A percentile compares a stretch with the other conserved stretches of the same genome.
phyloP scores from a whole-genome alignment of 2,888 invertebrate species.

The Hemaris fuciformis region DNA sequence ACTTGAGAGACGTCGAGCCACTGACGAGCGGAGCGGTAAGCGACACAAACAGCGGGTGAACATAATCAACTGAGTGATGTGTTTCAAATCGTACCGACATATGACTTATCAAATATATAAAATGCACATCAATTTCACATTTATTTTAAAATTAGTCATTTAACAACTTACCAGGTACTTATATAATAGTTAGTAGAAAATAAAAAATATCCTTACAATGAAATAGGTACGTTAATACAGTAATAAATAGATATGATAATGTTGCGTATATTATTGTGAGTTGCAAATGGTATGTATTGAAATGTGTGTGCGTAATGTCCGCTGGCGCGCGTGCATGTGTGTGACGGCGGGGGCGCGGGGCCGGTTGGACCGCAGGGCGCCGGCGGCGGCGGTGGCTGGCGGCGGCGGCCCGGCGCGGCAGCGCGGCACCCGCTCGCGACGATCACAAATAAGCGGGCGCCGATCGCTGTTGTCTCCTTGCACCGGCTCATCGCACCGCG shows the following conservation, averaged over 20 bases:
- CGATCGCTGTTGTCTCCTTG: constrained; percentile 36
- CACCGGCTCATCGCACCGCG: constrained; percentile 17
- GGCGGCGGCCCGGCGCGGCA: constrained; percentile 39
- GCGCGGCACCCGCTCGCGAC: constrained; percentile 40
- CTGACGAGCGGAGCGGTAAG: constrained; percentile 25
- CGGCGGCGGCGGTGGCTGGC: constrained; percentile 32
- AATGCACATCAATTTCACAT: no score
- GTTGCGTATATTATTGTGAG: neutral
- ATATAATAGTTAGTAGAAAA: no score
- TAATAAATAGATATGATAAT: neutral
- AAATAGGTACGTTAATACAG: neutral
- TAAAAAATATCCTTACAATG: no score
- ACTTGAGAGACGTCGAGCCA: constrained; percentile 26
- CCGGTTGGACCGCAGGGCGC: constrained; percentile 51
- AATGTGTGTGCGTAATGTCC: neutral
- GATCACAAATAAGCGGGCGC: constrained; percentile 59
- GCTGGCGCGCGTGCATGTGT: neutral
- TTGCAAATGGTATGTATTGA: neutral
- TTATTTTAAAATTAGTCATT: no score
- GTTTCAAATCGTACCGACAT: neutral
- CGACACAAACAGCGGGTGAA: constrained; percentile 19
- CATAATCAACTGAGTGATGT: neutral
- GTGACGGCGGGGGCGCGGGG: neutral
- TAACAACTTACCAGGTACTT: no score
- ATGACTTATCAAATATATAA: neutral